Base-by-base conservation (phyloP, 1,140 invertebrate species). In the Metaphire vulgaris region DNA sequence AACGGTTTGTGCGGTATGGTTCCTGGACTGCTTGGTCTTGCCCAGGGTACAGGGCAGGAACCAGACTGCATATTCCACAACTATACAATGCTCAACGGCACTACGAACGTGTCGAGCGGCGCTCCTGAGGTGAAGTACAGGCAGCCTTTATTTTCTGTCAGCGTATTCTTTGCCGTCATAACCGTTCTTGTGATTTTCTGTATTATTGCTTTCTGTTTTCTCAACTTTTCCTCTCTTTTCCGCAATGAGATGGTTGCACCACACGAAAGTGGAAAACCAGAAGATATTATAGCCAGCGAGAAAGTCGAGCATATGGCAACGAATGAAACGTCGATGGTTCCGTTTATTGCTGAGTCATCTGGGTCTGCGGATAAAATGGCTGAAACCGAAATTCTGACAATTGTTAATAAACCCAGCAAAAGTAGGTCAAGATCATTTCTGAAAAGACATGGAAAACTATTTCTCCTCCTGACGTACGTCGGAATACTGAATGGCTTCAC, bases 1-100 rank as follows among this genome's bases (percentile, higher is more conserved):
- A 90, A 92, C 85, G 94, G 95, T 0, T 86, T 97, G 0, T 95
- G 94, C 83, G 94, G 94, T 0, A 91, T 97, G 76, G 81, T 97
- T 29, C 94, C 96, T 1, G 94, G 93, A 81, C 85, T 94, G 0
- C 88, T 94, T 12, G 92, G 94, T 0, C 84, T 97, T n/a, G 82
- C 84, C 14, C 94, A 96, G 88, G 94, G 93, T 68, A 89, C 91
- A 32, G 83, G 84, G 29, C 91, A 90, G 15, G 90, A 91, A 75
- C 82, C 87, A 29, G 79, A 83, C 28, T 90, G 89, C 80, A n/a
- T 71, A 12, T 56, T 56, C 21, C 41, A 21, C 21, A 56, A 56
- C 21, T 6, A 21, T 56, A 56, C 41, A 12, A 21, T 56, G 6
- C 21, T 56, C 21, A 56, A 56, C 41, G 41, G 21, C 21, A 56